A percentile compares a stretch with the other conserved stretches of the same genome.
Conservation (phyloP, 1,140 invertebrate species). For the Eumaeus atala region DNA sequence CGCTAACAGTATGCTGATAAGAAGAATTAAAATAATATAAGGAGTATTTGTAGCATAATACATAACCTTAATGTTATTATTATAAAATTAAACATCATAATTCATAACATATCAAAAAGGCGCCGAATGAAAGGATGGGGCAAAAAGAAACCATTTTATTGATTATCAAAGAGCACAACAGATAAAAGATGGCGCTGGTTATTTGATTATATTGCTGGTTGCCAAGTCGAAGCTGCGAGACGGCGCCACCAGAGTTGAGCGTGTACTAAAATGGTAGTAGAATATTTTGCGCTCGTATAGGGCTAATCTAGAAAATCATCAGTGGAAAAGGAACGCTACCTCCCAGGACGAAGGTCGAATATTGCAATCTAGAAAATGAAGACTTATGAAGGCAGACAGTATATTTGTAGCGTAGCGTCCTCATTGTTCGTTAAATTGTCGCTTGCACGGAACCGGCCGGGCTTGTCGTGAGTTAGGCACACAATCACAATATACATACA, state of each 20-base stretch:
- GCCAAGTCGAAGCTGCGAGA: slow-evolving; percentile 51
- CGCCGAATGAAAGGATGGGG: slow-evolving; percentile 13
- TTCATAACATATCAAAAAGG: not conserved
- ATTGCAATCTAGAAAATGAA: slow-evolving; percentile 27
- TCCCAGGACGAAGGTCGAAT: slow-evolving; percentile 18
- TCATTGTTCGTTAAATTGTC: slow-evolving; percentile 73
- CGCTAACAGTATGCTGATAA: too few species aligned
- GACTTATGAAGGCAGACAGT: slow-evolving; percentile 57
- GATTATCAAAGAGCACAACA: slow-evolving; percentile 67
- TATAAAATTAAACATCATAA: too few species aligned
- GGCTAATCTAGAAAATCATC: slow-evolving; percentile 15
- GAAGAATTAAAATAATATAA: too few species aligned
- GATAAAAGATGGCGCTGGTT: slow-evolving; percentile 66
- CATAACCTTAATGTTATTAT: too few species aligned
- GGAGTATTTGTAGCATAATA: too few species aligned
- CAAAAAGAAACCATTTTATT: slow-evolving; percentile 58
- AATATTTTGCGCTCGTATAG: slow-evolving; percentile 63
- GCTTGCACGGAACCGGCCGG: slow-evolving; percentile 66
- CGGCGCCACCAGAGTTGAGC: slow-evolving; percentile 67
- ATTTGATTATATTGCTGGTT: too few species aligned
- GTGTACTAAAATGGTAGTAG: slow-evolving; percentile 69
- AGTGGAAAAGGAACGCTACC: slow-evolving; percentile 32
- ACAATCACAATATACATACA: slow-evolving; percentile 64
- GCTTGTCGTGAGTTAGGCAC: slow-evolving; percentile 66
- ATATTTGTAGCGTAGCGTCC: slow-evolving; percentile 64